A percentile compares a stretch with the other conserved stretches of the same genome.
phyloP scores from a whole-genome alignment of 2,888 invertebrate species.

The Pandemis corylana region DNA sequence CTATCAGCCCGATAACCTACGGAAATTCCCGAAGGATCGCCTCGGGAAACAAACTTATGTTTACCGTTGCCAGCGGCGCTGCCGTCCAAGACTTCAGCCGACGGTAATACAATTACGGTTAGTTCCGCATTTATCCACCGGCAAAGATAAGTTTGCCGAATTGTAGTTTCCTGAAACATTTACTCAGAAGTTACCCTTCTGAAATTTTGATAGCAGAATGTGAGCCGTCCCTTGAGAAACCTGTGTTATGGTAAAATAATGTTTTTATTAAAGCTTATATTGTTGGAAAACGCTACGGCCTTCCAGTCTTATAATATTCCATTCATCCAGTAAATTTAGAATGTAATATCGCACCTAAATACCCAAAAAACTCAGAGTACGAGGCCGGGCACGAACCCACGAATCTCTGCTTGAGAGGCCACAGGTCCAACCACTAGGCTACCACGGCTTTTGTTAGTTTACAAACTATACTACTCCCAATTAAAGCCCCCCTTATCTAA shows the following conservation, averaged over 20 bases:
- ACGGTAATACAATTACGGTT: background rate
- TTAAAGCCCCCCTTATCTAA: too few relatives aligned
- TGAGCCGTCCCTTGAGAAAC: conserved; percentile 3
- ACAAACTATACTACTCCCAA: too few relatives aligned
- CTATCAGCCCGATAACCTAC: conserved; percentile 29
- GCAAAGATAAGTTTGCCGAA: conserved; percentile 15
- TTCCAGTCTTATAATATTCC: too few relatives aligned
- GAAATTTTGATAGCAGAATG: conserved; percentile 37
- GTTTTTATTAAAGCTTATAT: conserved; percentile 19
- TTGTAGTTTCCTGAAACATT: conserved; percentile 31
- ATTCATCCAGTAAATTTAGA: too few relatives aligned
- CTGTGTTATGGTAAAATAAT: conserved; percentile 26
- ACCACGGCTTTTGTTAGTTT: too few relatives aligned
- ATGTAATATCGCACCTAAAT: too few relatives aligned
- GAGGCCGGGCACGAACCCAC: too few relatives aligned
- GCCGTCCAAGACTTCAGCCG: background rate
- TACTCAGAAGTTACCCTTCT: conserved; percentile 37
- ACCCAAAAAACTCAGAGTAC: too few relatives aligned
- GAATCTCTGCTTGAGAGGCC: too few relatives aligned
- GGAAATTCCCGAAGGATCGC: conserved; percentile 29
- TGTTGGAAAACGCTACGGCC: too few relatives aligned
- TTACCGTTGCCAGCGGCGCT: background rate
- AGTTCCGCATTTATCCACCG: background rate
- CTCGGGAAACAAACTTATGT: conserved; percentile 4
- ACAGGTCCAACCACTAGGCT: too few relatives aligned